A percentile compares a stretch with the other conserved stretches of the same genome.
Evolutionary conservation across 2,888 invertebrate species (phyloP).

Genomic region (Oxytorus armatus): DNA sequence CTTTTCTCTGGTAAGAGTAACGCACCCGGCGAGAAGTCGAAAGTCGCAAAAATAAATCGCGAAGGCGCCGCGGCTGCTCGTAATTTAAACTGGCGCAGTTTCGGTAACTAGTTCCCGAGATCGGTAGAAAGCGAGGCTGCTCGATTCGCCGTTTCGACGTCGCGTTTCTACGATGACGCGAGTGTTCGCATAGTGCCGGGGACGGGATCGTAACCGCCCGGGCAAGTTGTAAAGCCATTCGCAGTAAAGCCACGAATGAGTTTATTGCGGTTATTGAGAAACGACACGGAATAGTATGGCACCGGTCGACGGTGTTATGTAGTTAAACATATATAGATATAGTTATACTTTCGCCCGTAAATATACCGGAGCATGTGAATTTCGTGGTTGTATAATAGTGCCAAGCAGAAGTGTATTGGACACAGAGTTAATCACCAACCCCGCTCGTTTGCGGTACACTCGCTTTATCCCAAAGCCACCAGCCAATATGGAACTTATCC

Average conservation of each 20-base stretch:
- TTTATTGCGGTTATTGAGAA: slow-evolving; percentile 84
- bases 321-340: slow-evolving; percentile 25
- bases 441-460: slow-evolving; percentile 70
- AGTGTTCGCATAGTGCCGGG: slow-evolving; percentile 57
- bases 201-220: slow-evolving; percentile 77
- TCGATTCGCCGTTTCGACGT: slow-evolving; percentile 27
- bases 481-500: slow-evolving; percentile 76
- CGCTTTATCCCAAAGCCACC: slow-evolving; percentile 66
- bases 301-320: slow-evolving; percentile 23
- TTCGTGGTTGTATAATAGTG: slow-evolving; percentile 18
- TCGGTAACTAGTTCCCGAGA: slow-evolving; percentile 82
- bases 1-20: slow-evolving; percentile 15
- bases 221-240: slow-evolving; percentile 83
- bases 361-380: slow-evolving; percentile 36
- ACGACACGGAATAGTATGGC: slow-evolving; percentile 54
- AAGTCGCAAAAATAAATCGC: slow-evolving; percentile 79
- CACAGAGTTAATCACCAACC: slow-evolving; percentile 70
- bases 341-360: slow-evolving; percentile 22
- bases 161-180: slow-evolving; percentile 42
- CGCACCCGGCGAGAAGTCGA: not conserved
- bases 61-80: slow-evolving; percentile 79
- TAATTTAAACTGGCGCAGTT: slow-evolving; percentile 84
- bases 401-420: slow-evolving; percentile 70
- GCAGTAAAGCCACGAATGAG: slow-evolving; percentile 83
- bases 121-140: slow-evolving; percentile 35